Evolutionary conservation across 1,140 invertebrate species (phyloP).

Genomic region (Drosophila ambigua): DNA sequence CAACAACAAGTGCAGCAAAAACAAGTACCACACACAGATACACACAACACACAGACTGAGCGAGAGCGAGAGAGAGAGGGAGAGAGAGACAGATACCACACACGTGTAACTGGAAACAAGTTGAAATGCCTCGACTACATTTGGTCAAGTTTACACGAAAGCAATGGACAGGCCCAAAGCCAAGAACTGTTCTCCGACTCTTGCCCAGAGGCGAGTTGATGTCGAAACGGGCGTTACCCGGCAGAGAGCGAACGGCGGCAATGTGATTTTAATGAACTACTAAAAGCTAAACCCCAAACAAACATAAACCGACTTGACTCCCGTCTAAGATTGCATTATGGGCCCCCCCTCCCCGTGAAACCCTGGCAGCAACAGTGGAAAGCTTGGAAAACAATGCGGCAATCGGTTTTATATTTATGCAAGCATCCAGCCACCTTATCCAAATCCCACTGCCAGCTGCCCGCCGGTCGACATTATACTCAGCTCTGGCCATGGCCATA

Average conservation of each 20-base stretch:
- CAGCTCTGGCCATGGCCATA: conserved; percentile 10
- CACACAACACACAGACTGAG: background rate
- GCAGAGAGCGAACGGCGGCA: conserved; percentile 15
- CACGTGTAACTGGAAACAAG: conserved; percentile 75
- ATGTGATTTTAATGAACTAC: conserved; percentile 79
- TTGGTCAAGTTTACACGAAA: conserved; percentile 77
- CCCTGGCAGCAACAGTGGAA: conserved; percentile 32
- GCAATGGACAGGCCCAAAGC: conserved; percentile 27
- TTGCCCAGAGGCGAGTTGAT: conserved; percentile 20
- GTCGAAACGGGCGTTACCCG: conserved; percentile 8
- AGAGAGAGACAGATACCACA: conserved; percentile 17
- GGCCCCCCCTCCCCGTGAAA: conserved; percentile 7
- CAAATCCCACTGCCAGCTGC: conserved; percentile 12
- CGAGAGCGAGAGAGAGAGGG: background rate
- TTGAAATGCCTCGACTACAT: conserved; percentile 75
- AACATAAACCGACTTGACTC: conserved; percentile 66
- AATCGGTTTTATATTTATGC: conserved; percentile 70
- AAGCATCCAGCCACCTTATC: conserved; percentile 55
- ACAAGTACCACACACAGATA: conserved; percentile 39
- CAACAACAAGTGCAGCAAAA: conserved; percentile 46
- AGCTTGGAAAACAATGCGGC: conserved; percentile 60
- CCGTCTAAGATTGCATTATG: conserved; percentile 60
- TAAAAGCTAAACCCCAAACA: conserved; percentile 65
- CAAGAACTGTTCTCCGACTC: conserved; percentile 39
- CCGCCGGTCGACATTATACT: conserved; percentile 33